These are phyloP conservation scores for Aradophagus sp. DNA, from an alignment of 1,140 invertebrate species.

Conservation along the genomic window DNA sequence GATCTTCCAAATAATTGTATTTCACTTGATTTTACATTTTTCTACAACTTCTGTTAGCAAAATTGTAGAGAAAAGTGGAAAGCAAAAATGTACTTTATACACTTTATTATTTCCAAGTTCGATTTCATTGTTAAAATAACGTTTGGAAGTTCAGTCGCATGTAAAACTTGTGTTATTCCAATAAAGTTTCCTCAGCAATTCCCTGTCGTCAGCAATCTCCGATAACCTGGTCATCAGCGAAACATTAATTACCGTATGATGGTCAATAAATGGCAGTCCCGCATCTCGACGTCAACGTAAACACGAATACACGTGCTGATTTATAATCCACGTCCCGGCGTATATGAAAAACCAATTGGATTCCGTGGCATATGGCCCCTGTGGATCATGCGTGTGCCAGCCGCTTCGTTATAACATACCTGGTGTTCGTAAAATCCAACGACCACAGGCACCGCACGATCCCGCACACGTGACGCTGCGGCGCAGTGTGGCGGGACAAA, in stretches of 20 bases:
- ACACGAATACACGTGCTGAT: slow-evolving; percentile 50
- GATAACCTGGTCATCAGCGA: too few species aligned
- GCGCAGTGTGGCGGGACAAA: slow-evolving; percentile 68
- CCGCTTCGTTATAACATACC: slow-evolving; percentile 65
- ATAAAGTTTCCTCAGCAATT: too few species aligned
- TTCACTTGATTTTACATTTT: too few species aligned
- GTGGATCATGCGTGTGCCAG: slow-evolving; percentile 40
- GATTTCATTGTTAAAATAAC: too few species aligned
- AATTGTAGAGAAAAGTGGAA: too few species aligned
- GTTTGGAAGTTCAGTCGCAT: too few species aligned
- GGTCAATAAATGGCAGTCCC: slow-evolving; percentile 52
- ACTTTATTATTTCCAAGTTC: too few species aligned
- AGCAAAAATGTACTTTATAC: too few species aligned
- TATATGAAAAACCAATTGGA: slow-evolving; percentile 46
- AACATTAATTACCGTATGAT: slow-evolving; percentile 45
- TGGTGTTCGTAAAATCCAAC: slow-evolving; percentile 68
- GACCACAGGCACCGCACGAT: slow-evolving; percentile 68
- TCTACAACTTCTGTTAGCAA: too few species aligned
- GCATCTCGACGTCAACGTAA: slow-evolving; percentile 22
- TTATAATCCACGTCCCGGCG: slow-evolving; percentile 37
- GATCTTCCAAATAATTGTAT: too few species aligned
- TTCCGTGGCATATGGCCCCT: slow-evolving; percentile 45
- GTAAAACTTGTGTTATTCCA: too few species aligned
- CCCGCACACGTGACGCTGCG: slow-evolving; percentile 69
- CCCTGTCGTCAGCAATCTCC: too few species aligned